phyloP scores from a whole-genome alignment of 1,140 invertebrate species.

The Scaptodrosophila lebanonensis region DNA sequence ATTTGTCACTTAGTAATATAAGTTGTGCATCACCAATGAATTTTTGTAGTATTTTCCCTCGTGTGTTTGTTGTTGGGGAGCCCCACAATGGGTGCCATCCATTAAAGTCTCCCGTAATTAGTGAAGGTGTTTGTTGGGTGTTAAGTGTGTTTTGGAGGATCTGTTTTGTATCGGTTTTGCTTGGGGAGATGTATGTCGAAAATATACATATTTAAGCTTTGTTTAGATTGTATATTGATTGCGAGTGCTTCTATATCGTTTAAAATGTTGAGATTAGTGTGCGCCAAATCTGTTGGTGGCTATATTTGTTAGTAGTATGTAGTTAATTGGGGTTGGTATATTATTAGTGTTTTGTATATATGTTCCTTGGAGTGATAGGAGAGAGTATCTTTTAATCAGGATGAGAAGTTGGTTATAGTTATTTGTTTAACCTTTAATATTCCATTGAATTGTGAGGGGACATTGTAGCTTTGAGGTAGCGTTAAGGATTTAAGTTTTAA shows the following conservation, averaged over 20 bases:
- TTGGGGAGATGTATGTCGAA: constrained; percentile 17
- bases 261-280: constrained; percentile 4
- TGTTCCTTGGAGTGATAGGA: constrained; percentile 35
- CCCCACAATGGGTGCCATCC: constrained; percentile 22
- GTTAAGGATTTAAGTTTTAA: constrained; percentile 6
- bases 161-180: constrained; percentile 4
- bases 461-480: too few relatives aligned
- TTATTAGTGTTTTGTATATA: constrained; percentile 16
- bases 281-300: constrained; percentile 16
- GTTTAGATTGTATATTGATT: constrained; percentile 20
- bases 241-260: constrained; percentile 19
- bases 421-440: too few relatives aligned
- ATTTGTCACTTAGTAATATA: constrained; percentile 20
- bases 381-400: constrained; percentile 24
- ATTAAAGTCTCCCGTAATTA: constrained; percentile 27
- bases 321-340: constrained; percentile 17
- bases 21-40: constrained; percentile 4
- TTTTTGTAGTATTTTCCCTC: constrained; percentile 11
- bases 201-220: constrained; percentile 12
- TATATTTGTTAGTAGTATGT: constrained; percentile 5
- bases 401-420: constrained; percentile 21
- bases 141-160: constrained; percentile 9
- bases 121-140: neutral
- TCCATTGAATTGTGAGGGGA: too few relatives aligned
- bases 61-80: constrained; percentile 9